Percentiles rank a stretch among this genome's conserved stretches.
Conservation (phyloP, 2,113 vertebrate genomes). For the Rhizomys pruinosus region DNA sequence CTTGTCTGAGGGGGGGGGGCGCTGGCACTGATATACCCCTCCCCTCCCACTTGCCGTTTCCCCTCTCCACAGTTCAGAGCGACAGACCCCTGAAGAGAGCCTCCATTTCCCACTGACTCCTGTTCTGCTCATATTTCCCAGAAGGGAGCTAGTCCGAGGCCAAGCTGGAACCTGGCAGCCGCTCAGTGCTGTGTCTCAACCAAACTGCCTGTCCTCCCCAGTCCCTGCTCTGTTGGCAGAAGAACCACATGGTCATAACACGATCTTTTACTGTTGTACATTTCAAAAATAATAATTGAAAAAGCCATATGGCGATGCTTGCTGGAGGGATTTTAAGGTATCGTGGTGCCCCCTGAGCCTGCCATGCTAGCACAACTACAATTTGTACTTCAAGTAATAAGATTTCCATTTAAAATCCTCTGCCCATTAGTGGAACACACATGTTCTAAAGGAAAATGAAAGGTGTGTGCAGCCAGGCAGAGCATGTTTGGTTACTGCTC, state of each 20-base stretch:
- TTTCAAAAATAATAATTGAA: neutral
- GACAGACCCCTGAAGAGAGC: neutral
- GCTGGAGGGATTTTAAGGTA: neutral
- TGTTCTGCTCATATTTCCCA: accelerated
- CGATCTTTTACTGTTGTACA: neutral
- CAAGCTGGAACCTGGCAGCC: accelerated
- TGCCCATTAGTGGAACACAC: neutral
- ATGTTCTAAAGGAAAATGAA: neutral
- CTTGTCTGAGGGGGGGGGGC: too few species aligned
- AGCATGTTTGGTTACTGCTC: accelerated
- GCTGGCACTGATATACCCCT: neutral
- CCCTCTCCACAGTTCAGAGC: accelerated
- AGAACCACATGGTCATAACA: accelerated
- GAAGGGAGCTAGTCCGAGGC: accelerated
- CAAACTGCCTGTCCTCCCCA: too few species aligned
- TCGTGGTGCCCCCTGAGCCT: neutral
- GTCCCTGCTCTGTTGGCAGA: neutral
- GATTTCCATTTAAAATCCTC: slow-evolving; percentile 9
- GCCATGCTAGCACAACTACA: neutral
- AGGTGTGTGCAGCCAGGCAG: neutral
- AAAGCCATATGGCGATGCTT: neutral
- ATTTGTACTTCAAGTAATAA: neutral
- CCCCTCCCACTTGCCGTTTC: neutral
- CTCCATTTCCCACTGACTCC: accelerated
- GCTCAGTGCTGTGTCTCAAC: accelerated